A percentile compares a stretch with the other conserved stretches of the same genome.
These are phyloP conservation scores for Hippoglossus stenolepis DNA, from an alignment of 2,113 vertebrate species.

Conservation along the genomic window DNA sequence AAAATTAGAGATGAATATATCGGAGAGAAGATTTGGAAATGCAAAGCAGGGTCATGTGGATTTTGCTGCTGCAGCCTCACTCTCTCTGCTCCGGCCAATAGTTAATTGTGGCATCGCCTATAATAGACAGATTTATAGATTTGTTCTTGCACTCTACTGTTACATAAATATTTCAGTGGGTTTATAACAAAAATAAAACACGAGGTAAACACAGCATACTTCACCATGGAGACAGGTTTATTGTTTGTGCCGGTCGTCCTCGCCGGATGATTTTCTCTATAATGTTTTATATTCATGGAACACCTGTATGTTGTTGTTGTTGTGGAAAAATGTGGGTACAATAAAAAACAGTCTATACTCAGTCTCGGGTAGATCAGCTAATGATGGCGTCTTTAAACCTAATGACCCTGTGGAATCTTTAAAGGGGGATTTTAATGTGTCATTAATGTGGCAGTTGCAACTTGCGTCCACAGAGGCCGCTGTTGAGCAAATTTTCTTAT, in stretches of 20 bases:
- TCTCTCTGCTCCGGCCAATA: neutral
- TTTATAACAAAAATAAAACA: neutral
- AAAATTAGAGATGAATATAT: too few species aligned
- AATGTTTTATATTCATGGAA: neutral
- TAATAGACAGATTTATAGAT: conserved; percentile 4
- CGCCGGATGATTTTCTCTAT: neutral
- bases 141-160: neutral
- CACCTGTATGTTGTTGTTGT: neutral
- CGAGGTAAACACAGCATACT: neutral
- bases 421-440: neutral
- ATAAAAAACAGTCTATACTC: neutral
- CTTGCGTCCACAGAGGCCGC: neutral
- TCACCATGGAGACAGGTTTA: neutral
- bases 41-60: too few species aligned
- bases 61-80: neutral
- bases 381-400: neutral
- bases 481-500: neutral
- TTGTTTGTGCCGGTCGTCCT: neutral
- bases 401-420: neutral
- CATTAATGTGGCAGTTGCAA: neutral
- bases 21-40: too few species aligned
- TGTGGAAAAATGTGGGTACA: neutral
- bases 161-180: conserved; percentile 1
- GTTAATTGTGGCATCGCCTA: neutral
- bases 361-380: neutral